Base-by-base conservation (phyloP, 2,113 vertebrate genomes). In the Chionomys nivalis region DNA sequence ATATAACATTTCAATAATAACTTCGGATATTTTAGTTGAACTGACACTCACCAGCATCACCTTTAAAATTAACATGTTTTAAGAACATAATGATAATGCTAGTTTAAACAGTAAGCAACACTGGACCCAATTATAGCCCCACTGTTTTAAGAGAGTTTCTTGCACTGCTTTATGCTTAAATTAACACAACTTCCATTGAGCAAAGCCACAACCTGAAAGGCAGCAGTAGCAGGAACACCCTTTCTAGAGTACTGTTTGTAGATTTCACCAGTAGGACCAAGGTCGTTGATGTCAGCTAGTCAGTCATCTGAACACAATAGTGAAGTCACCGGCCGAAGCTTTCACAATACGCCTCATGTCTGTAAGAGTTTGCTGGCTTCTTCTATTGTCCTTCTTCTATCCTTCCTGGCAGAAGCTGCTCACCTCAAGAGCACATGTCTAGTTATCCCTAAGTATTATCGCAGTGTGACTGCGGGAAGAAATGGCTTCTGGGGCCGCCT, bases 261-360 rank as follows among this genome's bases (percentile, higher is more conserved):
- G 96, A 98, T 97, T 42, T 99, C 99, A 87, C 99, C 99, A 88
- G 99, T 97, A 5, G 97, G 97, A 98, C 98, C 98, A 96, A 99
- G 99, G 98, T 99, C 99, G 61, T 99, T 99, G 17, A 99, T 99
- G 85, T 99, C 99, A 49, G 98, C 98, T 93, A 99, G 98, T 89
- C 99, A 98, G 95, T 99, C 99, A 0, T 99, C 98, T 99, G 99
- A 96, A 99, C 99, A 99, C 99, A 76, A 99, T 99, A 95, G 88
- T 97, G 96, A 99, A 99, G 98, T 98, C 98, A 97, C 99, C 99
- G 72, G 42, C 98, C 82, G 98, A 99, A 94, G 99, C 98, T 98
- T 99, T 99, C 61, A 99, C 98, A 95, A 99, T 99, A 98, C 99
- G 99, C 76, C 99, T 99, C 98, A 99, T 98, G 83, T 99, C 99